Percentiles rank a stretch among this genome's conserved stretches.
These are phyloP conservation scores for Halichoeres trimaculatus DNA, from an alignment of 2,113 vertebrate species.

Conservation along the genomic window DNA sequence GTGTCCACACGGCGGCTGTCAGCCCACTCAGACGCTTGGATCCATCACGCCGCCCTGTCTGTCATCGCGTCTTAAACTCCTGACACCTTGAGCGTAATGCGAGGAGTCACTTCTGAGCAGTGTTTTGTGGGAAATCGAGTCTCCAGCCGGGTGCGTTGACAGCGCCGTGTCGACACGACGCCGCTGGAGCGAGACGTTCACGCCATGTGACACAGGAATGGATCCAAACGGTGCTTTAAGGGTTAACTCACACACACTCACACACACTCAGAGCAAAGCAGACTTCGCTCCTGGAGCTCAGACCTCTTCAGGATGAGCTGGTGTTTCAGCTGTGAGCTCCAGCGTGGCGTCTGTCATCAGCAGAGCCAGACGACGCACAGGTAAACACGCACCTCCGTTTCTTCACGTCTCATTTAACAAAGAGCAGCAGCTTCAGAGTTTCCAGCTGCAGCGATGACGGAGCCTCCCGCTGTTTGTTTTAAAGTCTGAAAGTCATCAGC, in stretches of 20 bases:
- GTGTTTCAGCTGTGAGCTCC: slow-evolving; percentile 50
- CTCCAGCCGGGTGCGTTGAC: slow-evolving; percentile 32
- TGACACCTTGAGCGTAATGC: slow-evolving; percentile 4
- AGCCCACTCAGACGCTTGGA: background rate
- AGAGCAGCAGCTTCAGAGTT: slow-evolving; percentile 38
- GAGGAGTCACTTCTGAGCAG: slow-evolving; percentile 54
- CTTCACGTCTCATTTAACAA: slow-evolving; percentile 72
- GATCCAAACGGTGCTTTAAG: background rate
- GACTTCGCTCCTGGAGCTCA: background rate
- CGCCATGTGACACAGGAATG: slow-evolving; percentile 30
- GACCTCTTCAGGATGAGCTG: slow-evolving; percentile 1
- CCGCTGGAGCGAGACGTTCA: slow-evolving; percentile 17
- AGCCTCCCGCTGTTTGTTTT: slow-evolving; percentile 37
- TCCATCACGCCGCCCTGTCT: slow-evolving; percentile 49
- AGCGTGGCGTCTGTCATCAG: slow-evolving; percentile 64
- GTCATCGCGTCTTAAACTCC: slow-evolving; percentile 52
- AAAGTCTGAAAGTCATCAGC: slow-evolving; percentile 26
- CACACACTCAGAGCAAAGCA: background rate
- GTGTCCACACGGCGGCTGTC: slow-evolving; percentile 37
- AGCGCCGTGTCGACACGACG: slow-evolving; percentile 8
- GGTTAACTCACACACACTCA: background rate
- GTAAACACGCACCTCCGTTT: background rate
- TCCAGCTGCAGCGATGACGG: slow-evolving; percentile 46
- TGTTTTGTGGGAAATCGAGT: slow-evolving; percentile 65
- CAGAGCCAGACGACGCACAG: slow-evolving; percentile 2